Evolutionary conservation across 92 coral and sea anemone genomes (phyloP).

Genomic region (Siderastrea radians): DNA sequence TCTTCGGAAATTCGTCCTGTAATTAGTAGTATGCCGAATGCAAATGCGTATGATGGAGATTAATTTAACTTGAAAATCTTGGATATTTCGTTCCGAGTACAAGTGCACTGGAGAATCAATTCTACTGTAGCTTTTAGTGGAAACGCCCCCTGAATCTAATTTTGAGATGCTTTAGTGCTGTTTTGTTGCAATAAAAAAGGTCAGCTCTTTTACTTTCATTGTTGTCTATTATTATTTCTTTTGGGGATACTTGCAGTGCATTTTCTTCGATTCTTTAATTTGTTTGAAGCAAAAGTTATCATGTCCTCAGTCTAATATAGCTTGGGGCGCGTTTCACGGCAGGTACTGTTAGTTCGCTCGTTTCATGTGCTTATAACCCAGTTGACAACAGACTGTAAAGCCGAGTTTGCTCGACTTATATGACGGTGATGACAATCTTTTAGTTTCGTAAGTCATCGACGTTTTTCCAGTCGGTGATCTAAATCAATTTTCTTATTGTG

Average conservation of each 20-base stretch:
- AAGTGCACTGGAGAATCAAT: neutral
- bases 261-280: neutral
- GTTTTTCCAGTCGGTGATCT: neutral
- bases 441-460: neutral
- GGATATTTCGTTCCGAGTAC: neutral
- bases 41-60: neutral
- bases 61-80: neutral
- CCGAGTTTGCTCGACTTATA: neutral
- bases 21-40: neutral
- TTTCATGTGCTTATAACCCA: neutral
- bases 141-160: constrained; percentile 1
- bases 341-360: neutral
- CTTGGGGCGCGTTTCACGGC: neutral
- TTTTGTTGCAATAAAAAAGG: neutral
- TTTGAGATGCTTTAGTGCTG: neutral
- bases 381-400: neutral
- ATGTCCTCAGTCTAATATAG: too few relatives aligned
- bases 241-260: neutral
- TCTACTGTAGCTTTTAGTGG: neutral
- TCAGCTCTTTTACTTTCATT: neutral
- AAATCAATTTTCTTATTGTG: neutral
- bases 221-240: neutral
- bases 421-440: neutral
- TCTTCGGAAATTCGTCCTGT: neutral
- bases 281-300: neutral